These are phyloP conservation scores for Onychorhynchus coronatus DNA, from an alignment of 2,113 vertebrate species.

Conservation along the genomic window DNA sequence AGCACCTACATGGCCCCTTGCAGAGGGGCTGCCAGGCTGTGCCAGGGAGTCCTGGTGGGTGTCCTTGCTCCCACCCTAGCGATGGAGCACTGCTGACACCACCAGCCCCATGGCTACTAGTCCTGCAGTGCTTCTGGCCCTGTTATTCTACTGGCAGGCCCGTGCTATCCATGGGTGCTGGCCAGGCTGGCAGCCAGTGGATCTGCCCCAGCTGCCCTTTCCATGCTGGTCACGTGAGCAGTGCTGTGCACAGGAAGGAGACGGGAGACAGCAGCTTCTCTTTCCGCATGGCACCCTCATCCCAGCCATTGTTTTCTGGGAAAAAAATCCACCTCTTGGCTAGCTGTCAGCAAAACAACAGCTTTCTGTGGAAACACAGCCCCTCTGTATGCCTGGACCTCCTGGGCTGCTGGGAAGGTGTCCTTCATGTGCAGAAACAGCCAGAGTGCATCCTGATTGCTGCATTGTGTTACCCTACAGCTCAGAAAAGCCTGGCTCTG, in stretches of 20 bases:
- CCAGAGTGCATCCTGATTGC: accelerated
- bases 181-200: not conserved
- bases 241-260: not conserved
- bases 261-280: not conserved
- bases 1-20: accelerated
- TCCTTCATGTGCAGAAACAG: accelerated
- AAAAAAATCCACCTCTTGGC: not conserved
- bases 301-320: not conserved
- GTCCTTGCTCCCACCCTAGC: accelerated
- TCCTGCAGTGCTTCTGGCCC: not conserved
- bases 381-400: not conserved
- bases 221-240: not conserved
- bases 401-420: not conserved
- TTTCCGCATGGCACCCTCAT: not conserved
- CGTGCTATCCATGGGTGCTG: not conserved
- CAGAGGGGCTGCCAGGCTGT: not conserved
- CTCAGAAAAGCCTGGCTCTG: not conserved
- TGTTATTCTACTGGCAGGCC: not conserved
- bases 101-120: not conserved
- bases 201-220: not conserved
- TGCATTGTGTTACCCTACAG: accelerated
- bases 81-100: not conserved
- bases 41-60: accelerated
- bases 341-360: not conserved
- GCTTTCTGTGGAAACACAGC: not conserved